phyloP scores from a whole-genome alignment of 1,140 invertebrate genomes.

The Euura lappo region DNA sequence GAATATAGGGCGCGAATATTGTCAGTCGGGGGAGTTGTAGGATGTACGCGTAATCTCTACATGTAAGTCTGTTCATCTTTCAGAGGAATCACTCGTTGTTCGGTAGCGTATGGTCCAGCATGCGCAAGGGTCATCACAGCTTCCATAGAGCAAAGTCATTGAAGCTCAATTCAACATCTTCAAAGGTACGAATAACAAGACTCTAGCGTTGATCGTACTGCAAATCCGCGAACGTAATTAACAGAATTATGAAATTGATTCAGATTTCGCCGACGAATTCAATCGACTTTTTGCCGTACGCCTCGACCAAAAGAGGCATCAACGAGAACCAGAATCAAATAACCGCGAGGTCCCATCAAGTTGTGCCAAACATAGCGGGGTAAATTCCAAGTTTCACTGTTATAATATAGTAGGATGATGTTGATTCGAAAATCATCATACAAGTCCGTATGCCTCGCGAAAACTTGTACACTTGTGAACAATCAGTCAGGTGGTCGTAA shows the following conservation, averaged over 20 bases:
- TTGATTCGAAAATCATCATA: too few species aligned
- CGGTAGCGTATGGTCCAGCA: slow-evolving; percentile 92
- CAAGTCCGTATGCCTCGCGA: neutral
- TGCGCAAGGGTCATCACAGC: slow-evolving; percentile 71
- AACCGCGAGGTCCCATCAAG: slow-evolving; percentile 58
- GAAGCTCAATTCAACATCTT: slow-evolving; percentile 64
- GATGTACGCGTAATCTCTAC: neutral
- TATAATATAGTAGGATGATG: too few species aligned
- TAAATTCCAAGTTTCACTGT: slow-evolving; percentile 27
- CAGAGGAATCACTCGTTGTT: slow-evolving; percentile 97
- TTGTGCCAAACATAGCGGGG: slow-evolving; percentile 60
- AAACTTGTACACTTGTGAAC: neutral
- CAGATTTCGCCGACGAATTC: slow-evolving; percentile 67
- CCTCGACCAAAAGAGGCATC: slow-evolving; percentile 63
- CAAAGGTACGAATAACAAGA: slow-evolving; percentile 37
- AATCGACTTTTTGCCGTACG: slow-evolving; percentile 67
- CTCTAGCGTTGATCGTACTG: too few species aligned
- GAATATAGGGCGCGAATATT: too few species aligned
- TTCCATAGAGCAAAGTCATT: slow-evolving; percentile 67
- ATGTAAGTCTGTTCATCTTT: slow-evolving; percentile 39
- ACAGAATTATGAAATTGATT: slow-evolving; percentile 2
- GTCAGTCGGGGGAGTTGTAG: neutral
- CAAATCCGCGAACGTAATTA: too few species aligned
- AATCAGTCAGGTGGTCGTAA: slow-evolving; percentile 12
- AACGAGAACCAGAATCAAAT: slow-evolving; percentile 56